Evolutionary conservation across 2,113 vertebrate genomes (phyloP).

Genomic region (Oceanodroma tethys): DNA sequence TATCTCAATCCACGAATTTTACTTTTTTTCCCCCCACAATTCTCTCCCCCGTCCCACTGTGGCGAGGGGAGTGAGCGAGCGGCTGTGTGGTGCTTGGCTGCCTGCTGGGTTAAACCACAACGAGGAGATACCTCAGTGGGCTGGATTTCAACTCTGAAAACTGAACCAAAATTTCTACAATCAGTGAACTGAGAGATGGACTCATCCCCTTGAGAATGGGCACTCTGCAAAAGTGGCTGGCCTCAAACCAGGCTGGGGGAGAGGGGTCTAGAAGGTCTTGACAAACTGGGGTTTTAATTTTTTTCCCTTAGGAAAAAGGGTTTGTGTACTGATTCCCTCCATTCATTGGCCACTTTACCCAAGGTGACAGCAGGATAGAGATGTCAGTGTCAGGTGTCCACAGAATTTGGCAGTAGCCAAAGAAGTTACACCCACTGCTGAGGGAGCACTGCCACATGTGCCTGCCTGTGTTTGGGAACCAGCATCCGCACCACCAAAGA

Average conservation of each 20-base stretch:
- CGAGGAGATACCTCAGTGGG: not conserved
- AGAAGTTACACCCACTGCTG: not conserved
- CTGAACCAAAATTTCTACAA: not conserved
- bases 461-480: not conserved
- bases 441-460: not conserved
- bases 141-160: not conserved
- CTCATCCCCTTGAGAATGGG: not conserved
- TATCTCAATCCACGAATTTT: no score
- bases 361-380: not conserved
- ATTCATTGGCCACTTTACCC: not conserved
- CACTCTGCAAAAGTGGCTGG: not conserved
- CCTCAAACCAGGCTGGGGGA: not conserved
- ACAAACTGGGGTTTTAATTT: not conserved
- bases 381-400: not conserved
- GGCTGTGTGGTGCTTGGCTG: no score
- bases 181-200: not conserved
- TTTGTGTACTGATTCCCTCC: not conserved
- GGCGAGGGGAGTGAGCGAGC: no score
- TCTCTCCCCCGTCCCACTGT: no score
- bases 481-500: not conserved
- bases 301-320: not conserved
- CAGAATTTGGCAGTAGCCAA: not conserved
- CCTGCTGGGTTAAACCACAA: no score
- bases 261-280: not conserved
- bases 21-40: no score